Percentiles rank a stretch among this genome's conserved stretches.
Evolutionary conservation across 2,888 invertebrate genomes (phyloP).

Genomic region (Eucera pruinosa): DNA sequence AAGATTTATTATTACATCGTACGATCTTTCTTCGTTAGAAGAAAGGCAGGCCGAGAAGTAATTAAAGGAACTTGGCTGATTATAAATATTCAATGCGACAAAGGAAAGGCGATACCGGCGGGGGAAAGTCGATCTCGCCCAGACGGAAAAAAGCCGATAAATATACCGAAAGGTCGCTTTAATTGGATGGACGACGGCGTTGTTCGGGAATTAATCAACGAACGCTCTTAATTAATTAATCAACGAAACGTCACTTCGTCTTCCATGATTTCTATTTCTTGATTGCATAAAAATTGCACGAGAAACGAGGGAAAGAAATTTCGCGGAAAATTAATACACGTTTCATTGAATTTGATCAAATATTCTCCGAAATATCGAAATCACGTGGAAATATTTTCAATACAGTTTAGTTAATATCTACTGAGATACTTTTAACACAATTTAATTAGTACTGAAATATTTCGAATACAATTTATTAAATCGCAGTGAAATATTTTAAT

Average conservation of each 20-base stretch:
- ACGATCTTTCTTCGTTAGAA: not conserved
- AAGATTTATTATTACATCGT: constrained; percentile 1
- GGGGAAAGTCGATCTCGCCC: not conserved
- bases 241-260: constrained; percentile 11
- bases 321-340: not conserved
- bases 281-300: not conserved
- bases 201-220: constrained; percentile 1
- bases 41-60: not conserved
- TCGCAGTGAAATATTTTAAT: too few species aligned
- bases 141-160: not conserved
- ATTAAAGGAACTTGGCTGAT: constrained; percentile 2
- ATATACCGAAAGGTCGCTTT: constrained; percentile 3
- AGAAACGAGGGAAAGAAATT: not conserved
- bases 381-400: too few species aligned
- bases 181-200: constrained; percentile 17
- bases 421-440: too few species aligned
- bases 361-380: too few species aligned
- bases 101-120: not conserved
- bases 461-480: too few species aligned
- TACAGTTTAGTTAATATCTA: too few species aligned
- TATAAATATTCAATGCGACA: constrained; percentile 23
- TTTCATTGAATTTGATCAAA: too few species aligned
- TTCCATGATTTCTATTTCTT: not conserved
- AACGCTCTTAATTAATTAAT: constrained; percentile 20
- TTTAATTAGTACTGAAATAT: too few species aligned